Conservation (phyloP, 2,888 invertebrate species). For the Rotaria sp. region DNA sequence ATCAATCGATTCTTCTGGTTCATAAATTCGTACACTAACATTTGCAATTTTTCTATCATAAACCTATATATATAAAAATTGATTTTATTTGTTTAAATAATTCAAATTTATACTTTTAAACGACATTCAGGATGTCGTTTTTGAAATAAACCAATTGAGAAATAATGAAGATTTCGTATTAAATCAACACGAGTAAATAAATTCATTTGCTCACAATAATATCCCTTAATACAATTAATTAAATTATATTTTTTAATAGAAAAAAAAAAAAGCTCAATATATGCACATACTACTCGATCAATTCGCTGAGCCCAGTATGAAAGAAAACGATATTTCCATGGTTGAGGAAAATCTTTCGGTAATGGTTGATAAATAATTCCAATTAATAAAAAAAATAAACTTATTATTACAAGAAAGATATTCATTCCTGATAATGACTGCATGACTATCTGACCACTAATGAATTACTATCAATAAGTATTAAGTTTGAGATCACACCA, state of each 20-base stretch:
- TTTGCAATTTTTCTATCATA: neutral
- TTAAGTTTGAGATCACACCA: neutral
- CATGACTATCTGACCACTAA: neutral
- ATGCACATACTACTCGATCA: conserved; percentile 4
- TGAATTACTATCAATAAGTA: neutral
- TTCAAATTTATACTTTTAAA: neutral
- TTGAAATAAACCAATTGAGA: neutral
- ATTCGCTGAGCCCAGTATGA: conserved; percentile 31
- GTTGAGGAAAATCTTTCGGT: conserved; percentile 36
- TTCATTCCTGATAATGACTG: neutral
- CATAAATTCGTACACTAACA: neutral
- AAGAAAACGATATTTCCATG: conserved; percentile 40
- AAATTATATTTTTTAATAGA: neutral
- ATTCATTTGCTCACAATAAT: neutral
- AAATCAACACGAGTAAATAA: neutral
- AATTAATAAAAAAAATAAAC: neutral
- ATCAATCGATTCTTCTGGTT: conserved; percentile 11
- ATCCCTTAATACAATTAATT: neutral
- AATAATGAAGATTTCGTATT: neutral
- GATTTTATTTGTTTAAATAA: too few relatives aligned
- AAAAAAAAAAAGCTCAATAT: neutral
- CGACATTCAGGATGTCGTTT: neutral
- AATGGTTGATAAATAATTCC: conserved; percentile 32
- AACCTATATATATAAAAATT: neutral
- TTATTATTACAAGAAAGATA: neutral